These are phyloP conservation scores for Phortica okadai DNA, from an alignment of 2,888 invertebrate genomes.

Conservation along the genomic window DNA sequence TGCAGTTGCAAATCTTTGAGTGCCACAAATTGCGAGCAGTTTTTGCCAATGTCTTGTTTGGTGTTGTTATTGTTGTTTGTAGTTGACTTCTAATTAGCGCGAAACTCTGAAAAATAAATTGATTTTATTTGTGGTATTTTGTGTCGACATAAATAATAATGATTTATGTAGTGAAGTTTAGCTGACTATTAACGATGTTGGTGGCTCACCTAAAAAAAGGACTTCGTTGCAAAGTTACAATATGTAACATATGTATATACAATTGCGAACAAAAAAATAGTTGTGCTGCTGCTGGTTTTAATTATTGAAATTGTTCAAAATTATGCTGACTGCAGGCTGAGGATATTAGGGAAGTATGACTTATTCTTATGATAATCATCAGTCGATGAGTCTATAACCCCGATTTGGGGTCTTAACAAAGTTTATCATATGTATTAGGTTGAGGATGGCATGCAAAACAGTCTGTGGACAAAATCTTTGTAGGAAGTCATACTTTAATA, in stretches of 20 bases:
- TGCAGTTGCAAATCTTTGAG: neutral
- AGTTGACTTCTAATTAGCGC: constrained; percentile 2
- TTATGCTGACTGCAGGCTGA: too few species aligned
- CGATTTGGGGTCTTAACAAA: too few species aligned
- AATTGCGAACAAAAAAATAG: neutral
- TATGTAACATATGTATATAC: neutral
- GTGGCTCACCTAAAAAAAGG: constrained; percentile 23
- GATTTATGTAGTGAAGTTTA: constrained; percentile 5
- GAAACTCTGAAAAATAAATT: neutral
- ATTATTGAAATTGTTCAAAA: too few species aligned
- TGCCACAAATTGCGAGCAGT: neutral
- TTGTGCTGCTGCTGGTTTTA: neutral
- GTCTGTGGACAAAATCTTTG: too few species aligned
- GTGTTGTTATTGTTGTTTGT: constrained; percentile 16
- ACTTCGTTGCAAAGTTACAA: neutral
- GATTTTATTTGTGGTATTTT: constrained; percentile 5
- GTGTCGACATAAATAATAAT: constrained; percentile 19
- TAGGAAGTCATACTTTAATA: too few species aligned
- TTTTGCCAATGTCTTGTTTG: neutral
- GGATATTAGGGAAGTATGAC: too few species aligned
- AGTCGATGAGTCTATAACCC: too few species aligned
- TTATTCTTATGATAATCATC: too few species aligned
- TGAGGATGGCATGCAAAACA: too few species aligned
- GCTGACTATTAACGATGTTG: neutral
- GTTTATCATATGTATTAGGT: too few species aligned